A percentile compares a stretch with the other conserved stretches of the same genome.
Evolutionary conservation across 37 sponge, comb jelly and placozoan genomes (phyloP).

Genomic region (Aplysina aerophoba): DNA sequence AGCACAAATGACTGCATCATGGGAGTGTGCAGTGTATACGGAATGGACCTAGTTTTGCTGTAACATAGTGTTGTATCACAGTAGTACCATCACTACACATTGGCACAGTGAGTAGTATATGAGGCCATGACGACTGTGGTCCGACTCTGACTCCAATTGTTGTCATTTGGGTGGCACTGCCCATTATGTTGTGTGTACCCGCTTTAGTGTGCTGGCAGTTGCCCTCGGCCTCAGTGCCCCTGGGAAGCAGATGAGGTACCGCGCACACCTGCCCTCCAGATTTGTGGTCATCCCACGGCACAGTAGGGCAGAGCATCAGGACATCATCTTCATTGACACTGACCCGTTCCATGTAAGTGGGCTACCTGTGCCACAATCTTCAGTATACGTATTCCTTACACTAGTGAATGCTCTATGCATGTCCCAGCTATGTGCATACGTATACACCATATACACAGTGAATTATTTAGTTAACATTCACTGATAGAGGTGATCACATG

Average conservation of each 20-base stretch:
- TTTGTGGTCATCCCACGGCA: conserved; percentile 83
- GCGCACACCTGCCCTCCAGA: conserved; percentile 69
- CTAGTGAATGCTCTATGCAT: background rate
- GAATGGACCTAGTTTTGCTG: no score
- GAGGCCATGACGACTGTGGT: no score
- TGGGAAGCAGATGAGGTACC: conserved; percentile 58
- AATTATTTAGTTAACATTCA: no score
- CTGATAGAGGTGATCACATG: no score
- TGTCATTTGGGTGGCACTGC: background rate
- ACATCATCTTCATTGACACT: conserved; percentile 60
- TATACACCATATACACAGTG: background rate
- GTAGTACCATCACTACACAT: no score
- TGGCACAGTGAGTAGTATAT: background rate
- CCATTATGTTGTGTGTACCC: background rate
- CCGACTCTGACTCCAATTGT: no score
- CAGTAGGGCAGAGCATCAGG: conserved; percentile 51
- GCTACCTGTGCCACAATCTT: background rate
- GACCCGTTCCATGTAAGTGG: conserved; percentile 84
- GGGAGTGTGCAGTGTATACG: background rate
- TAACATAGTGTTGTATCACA: no score
- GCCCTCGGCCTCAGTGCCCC: conserved; percentile 55
- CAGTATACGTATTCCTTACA: background rate
- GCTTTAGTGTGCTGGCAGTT: conserved; percentile 26
- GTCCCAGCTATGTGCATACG: background rate
- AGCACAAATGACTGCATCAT: no score